phyloP scores from a whole-genome alignment of 2,113 vertebrate genomes.

The Orientallactaga bullata region DNA sequence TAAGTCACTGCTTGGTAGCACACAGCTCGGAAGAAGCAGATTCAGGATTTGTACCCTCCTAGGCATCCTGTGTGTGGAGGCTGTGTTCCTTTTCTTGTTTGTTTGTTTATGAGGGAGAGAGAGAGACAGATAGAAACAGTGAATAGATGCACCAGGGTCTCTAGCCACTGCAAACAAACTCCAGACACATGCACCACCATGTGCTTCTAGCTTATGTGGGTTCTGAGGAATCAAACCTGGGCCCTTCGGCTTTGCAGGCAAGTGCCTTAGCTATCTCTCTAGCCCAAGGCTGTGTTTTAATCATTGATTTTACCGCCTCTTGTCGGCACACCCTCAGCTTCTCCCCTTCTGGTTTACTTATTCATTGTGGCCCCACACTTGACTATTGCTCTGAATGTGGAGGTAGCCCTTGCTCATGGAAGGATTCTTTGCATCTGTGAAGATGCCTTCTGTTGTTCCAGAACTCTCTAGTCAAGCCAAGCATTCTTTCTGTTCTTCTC shows the following conservation, averaged over 20 bases:
- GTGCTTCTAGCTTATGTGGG: too few relatives aligned
- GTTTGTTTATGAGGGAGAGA: too few relatives aligned
- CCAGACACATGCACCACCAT: too few relatives aligned
- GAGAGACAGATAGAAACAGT: too few relatives aligned
- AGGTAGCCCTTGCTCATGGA: background rate
- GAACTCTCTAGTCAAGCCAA: background rate
- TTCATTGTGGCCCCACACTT: slow-evolving; percentile 15
- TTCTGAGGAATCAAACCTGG: too few relatives aligned
- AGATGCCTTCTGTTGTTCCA: background rate
- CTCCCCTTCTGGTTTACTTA: background rate
- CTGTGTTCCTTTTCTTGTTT: background rate
- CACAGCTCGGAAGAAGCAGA: background rate
- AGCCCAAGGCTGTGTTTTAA: background rate
- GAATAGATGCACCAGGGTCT: too few relatives aligned
- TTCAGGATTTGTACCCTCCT: background rate
- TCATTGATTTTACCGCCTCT: background rate
- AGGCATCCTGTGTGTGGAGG: background rate
- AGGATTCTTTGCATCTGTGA: background rate
- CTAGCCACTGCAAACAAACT: too few relatives aligned
- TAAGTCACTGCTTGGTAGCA: background rate
- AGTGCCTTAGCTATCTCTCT: too few relatives aligned
- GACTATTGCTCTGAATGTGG: background rate
- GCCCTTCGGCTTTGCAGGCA: too few relatives aligned
- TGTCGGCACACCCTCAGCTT: background rate
- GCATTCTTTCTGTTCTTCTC: background rate